A percentile compares a stretch with the other conserved stretches of the same genome.
Conservation (phyloP, 2,797 vertebrate species). For the Gouania willdenowi region DNA sequence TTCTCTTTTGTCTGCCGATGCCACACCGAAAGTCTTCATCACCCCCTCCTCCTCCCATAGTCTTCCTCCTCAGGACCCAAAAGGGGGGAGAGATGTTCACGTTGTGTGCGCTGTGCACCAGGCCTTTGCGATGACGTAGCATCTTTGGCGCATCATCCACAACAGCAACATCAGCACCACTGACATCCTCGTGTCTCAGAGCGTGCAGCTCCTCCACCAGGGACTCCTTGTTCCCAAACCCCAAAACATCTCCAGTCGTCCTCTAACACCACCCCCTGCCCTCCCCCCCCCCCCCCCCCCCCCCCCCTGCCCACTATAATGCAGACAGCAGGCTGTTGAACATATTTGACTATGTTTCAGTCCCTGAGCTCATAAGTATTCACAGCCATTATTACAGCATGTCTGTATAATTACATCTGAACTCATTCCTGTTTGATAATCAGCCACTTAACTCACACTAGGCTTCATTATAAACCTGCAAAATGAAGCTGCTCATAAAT, state of each 20-base stretch:
- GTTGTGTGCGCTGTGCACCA: conserved; percentile 38
- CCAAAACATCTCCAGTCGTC: conserved; percentile 1
- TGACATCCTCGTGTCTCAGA: conserved; percentile 38
- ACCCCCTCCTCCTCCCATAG: conserved; percentile 8
- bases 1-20: conserved; percentile 31
- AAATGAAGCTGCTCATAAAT: no score
- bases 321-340: no score
- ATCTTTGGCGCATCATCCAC: conserved; percentile 6
- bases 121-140: conserved; percentile 36
- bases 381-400: no score
- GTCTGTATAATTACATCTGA: no score
- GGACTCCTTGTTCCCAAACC: background rate
- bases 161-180: conserved; percentile 46
- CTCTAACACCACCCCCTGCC: conserved; percentile 7
- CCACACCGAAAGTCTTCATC: conserved; percentile 2
- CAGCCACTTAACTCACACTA: no score
- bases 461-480: no score
- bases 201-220: conserved; percentile 23
- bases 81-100: conserved; percentile 8
- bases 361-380: no score
- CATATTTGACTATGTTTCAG: no score
- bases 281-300: no score
- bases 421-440: no score
- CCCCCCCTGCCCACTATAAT: no score
- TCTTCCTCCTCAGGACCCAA: conserved; percentile 30